Base-by-base conservation (phyloP, 2,888 invertebrate species). In the Euclidia mi region DNA sequence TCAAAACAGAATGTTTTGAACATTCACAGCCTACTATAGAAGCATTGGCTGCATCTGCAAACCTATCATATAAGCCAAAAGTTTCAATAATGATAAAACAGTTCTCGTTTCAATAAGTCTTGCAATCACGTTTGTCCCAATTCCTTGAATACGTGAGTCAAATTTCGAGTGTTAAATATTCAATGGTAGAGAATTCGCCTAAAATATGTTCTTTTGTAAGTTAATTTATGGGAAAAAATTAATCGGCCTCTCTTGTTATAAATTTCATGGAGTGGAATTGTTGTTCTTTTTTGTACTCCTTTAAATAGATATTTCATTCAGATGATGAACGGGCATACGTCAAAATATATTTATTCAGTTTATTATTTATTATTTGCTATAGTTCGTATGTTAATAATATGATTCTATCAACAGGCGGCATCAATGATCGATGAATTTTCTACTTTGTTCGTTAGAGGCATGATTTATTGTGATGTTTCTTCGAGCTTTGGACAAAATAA, bases 101-200 rank as follows among this genome's bases (percentile, higher is more conserved):
- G 45, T 45, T 52, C 45, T 41, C 37, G 35, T 67, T 69, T 60
- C 48, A 57, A 65, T 57, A 68, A 65, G 45, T 50, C 12, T 40
- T 44, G 37, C 50, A 50, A 70, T 56, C 60, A 50, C 65, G 70
- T 70, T 43, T 56, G 55, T 56, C 52, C 52, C 46, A 41, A 63
- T 63, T 68, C 56, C 20, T 37, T 32, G 43, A 69, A 45, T 65
- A 68, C 70, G 67, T 68, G 67, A 56, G 56, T 35, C 34, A 56
- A 68, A 60, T 67, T 31, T 20, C 35, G 43, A 67, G 49, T 55
- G 35, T 17, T 32, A 40, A n/a, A n/a, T n/a, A n/a, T 40, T 11
- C n/a, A 46, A 49, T 12, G 38, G 34, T 17, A 35, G 15, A 25
- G 28, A 51, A 53, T 47, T 38, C 41, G 37, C 47, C 55, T 41